Conservation (phyloP, 2,888 invertebrate genomes). For the Villa cingulata region DNA sequence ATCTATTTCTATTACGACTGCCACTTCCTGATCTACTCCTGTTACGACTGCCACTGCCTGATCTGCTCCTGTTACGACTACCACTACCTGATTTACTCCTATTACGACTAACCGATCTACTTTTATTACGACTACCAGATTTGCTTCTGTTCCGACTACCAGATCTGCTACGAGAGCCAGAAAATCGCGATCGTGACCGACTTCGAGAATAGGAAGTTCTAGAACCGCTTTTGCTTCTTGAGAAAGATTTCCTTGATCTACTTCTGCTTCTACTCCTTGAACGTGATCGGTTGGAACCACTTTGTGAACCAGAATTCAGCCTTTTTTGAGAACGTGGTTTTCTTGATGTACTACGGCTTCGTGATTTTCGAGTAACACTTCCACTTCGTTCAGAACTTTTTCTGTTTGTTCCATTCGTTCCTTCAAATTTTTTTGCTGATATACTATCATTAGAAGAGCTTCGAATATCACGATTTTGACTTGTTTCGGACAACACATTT, state of each 20-base stretch:
- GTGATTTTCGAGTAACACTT: constrained; percentile 16
- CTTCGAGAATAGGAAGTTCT: too few relatives aligned
- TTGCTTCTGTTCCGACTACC: constrained; percentile 8
- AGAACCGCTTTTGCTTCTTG: constrained; percentile 20
- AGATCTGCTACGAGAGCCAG: constrained; percentile 20
- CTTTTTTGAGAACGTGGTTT: constrained; percentile 18
- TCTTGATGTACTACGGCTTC: constrained; percentile 16
- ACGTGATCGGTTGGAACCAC: constrained; percentile 17
- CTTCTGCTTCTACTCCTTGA: constrained; percentile 17
- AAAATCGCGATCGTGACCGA: constrained; percentile 22
- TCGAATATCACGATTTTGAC: too few relatives aligned
- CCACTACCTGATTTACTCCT: constrained; percentile 15
- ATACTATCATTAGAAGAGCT: too few relatives aligned
- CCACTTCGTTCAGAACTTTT: constrained; percentile 6
- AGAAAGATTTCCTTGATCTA: constrained; percentile 16
- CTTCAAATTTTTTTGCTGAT: too few relatives aligned
- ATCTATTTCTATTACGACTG: constrained; percentile 18
- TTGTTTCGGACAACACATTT: too few relatives aligned
- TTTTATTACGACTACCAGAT: constrained; percentile 19
- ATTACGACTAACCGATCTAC: constrained; percentile 1
- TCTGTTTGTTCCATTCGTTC: constrained; percentile 15
- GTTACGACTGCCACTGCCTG: constrained; percentile 2
- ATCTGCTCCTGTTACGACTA: constrained; percentile 23
- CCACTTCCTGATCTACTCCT: constrained; percentile 16
- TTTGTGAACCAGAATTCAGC: constrained; percentile 19